Conservation (phyloP, 2,113 vertebrate species). For the Cheirogaleus medius region DNA sequence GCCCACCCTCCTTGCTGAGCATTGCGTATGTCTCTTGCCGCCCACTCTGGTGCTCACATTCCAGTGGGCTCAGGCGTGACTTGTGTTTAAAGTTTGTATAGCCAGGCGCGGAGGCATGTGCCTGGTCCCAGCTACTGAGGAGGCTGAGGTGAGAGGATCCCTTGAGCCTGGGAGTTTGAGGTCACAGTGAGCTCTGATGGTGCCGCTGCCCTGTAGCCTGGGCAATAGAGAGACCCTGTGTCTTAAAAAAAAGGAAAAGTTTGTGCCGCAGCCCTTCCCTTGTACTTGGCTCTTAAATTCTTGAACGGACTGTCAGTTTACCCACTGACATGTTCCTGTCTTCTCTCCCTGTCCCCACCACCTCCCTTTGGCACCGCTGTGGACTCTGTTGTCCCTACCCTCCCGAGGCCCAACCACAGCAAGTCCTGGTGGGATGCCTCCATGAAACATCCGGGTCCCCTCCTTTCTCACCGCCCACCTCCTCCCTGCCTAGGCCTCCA, state of each 20-base stretch:
- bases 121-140: no score
- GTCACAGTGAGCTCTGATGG: no score
- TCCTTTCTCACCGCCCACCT: not conserved
- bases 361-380: no score
- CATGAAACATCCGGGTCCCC: not conserved
- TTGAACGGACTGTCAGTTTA: no score
- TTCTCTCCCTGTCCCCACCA: not conserved
- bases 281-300: not conserved
- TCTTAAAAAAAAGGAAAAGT: not conserved
- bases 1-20: not conserved
- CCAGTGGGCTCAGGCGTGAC: not conserved
- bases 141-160: no score
- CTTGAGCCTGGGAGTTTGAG: no score
- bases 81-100: not conserved
- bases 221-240: no score
- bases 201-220: no score
- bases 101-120: no score
- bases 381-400: not conserved
- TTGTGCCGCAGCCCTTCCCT: not conserved
- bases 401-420: no score
- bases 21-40: no score
- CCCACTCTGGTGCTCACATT: no score
- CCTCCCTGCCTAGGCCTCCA: not conserved
- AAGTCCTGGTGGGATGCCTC: not conserved
- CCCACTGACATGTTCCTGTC: fast-evolving